These are phyloP conservation scores for Cinclus mexicanus DNA, from an alignment of 2,113 vertebrate species.

Conservation along the genomic window DNA sequence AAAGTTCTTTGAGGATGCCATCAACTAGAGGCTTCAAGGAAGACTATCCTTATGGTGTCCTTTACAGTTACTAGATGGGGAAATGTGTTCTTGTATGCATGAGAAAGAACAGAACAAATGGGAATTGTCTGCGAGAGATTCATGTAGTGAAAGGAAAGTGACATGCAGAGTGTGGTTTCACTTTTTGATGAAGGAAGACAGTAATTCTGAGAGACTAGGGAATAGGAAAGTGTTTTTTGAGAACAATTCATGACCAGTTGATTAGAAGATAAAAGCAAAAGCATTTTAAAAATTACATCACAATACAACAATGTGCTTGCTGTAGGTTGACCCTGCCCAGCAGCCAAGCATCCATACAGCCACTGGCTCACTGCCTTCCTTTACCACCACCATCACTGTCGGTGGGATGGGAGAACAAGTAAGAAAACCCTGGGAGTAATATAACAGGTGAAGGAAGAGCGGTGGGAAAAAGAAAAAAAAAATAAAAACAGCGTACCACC, in stretches of 20 bases:
- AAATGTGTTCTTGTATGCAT: neutral
- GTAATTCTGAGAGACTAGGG: neutral
- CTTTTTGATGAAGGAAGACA: neutral
- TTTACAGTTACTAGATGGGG: neutral
- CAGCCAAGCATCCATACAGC: neutral
- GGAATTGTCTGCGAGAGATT: neutral
- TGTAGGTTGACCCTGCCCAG: neutral
- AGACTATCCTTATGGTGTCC: neutral
- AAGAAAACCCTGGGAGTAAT: neutral
- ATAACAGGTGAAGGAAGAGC: neutral
- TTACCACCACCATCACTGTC: neutral
- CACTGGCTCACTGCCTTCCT: neutral
- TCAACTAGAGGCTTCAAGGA: neutral
- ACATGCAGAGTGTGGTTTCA: neutral
- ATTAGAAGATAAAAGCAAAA: neutral
- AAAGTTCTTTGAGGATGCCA: neutral
- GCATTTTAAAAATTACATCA: neutral
- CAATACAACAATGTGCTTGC: neutral
- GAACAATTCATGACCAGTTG: neutral
- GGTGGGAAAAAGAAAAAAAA: neutral
- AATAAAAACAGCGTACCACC: neutral
- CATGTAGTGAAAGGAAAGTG: neutral
- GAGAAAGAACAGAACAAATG: neutral
- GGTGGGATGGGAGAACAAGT: neutral
- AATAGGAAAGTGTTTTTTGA: neutral